These are phyloP conservation scores for Agonopterix heracliana DNA, from an alignment of 2,888 invertebrate genomes.

Conservation along the genomic window DNA sequence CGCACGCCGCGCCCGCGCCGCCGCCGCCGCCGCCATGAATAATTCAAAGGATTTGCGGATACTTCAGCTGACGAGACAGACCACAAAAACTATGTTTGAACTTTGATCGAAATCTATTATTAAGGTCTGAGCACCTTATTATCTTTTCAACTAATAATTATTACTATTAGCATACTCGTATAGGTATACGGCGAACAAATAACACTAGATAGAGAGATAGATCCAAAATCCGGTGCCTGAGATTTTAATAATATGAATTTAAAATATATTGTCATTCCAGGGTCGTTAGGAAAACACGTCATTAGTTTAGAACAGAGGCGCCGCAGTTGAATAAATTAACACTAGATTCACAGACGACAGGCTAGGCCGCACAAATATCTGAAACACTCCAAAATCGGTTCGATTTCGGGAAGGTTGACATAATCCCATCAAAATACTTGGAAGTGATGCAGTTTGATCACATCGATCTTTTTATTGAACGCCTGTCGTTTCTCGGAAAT, in stretches of 20 bases:
- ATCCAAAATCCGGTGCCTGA: no score
- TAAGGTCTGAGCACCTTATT: constrained; percentile 26
- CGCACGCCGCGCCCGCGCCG: no score
- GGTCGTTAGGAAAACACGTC: constrained; percentile 22
- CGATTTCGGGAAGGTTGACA: constrained; percentile 28
- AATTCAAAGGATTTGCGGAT: constrained; percentile 25
- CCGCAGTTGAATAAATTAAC: constrained; percentile 43
- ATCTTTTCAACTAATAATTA: constrained; percentile 31
- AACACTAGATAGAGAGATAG: no score
- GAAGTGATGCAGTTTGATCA: constrained; percentile 33
- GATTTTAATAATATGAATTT: no score
- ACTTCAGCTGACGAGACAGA: constrained; percentile 20
- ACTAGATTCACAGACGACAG: constrained; percentile 50
- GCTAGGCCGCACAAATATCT: constrained; percentile 23
- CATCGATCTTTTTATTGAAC: constrained; percentile 27
- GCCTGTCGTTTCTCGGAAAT: constrained; percentile 33
- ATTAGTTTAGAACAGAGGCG: constrained; percentile 31
- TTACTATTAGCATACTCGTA: not conserved
- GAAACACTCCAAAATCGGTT: constrained; percentile 16
- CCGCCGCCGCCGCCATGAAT: constrained; percentile 18
- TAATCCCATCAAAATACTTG: constrained; percentile 44
- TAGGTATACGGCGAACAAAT: no score
- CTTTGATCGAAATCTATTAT: constrained; percentile 30
- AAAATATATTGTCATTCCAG: no score
- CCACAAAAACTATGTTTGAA: constrained; percentile 27